Conservation (phyloP, 1,140 invertebrate genomes). For the Drosophila lini region DNA sequence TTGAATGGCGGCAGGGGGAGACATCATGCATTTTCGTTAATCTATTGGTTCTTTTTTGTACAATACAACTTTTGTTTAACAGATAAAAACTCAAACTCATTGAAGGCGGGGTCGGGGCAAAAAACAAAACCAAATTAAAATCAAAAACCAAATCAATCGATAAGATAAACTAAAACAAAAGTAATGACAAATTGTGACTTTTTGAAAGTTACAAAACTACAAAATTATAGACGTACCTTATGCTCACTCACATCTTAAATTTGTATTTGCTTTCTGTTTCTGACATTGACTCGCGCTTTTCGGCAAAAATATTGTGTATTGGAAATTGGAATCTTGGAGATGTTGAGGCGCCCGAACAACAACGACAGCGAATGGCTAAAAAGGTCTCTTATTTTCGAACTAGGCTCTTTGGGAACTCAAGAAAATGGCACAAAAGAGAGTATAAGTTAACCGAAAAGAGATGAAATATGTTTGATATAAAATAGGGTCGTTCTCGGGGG, state of each 20-base stretch:
- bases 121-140: slow-evolving; percentile 19
- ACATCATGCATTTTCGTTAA: slow-evolving; percentile 39
- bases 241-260: slow-evolving; percentile 83
- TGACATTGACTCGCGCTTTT: slow-evolving; percentile 64
- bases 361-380: slow-evolving; percentile 58
- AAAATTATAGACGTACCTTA: slow-evolving; percentile 80
- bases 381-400: slow-evolving; percentile 53
- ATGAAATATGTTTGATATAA: neutral
- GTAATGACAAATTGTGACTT: slow-evolving; percentile 48
- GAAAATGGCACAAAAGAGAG: slow-evolving; percentile 15
- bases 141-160: slow-evolving; percentile 45
- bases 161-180: slow-evolving; percentile 55
- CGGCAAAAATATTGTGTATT: slow-evolving; percentile 27
- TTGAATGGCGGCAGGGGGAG: neutral
- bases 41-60: slow-evolving; percentile 32
- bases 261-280: slow-evolving; percentile 78
- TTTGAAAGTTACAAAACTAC: slow-evolving; percentile 57
- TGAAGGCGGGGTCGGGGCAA: slow-evolving; percentile 25
- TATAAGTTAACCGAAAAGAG: slow-evolving; percentile 21
- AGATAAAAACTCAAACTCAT: slow-evolving; percentile 27
- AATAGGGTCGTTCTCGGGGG: neutral
- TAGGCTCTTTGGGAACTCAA: slow-evolving; percentile 36
- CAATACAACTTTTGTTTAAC: slow-evolving; percentile 8
- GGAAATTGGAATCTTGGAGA: slow-evolving; percentile 41
- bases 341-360: slow-evolving; percentile 56